phyloP scores from a whole-genome alignment of 2,797 vertebrate genomes.

The Myripristis jacobus region DNA sequence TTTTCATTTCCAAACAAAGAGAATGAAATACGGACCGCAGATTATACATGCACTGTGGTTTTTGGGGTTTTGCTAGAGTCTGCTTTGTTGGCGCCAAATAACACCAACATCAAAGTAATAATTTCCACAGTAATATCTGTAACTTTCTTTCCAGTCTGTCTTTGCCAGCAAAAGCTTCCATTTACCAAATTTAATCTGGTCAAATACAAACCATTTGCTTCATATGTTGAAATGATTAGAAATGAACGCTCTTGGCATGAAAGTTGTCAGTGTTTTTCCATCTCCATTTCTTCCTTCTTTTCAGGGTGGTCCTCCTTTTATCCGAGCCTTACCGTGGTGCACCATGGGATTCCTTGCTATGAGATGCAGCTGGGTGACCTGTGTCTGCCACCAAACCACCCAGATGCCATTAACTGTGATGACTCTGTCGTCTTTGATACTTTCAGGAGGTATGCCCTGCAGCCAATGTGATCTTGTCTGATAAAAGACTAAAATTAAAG shows the following conservation, averaged over 20 bases:
- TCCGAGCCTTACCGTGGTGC: conserved; percentile 98
- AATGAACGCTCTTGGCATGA: conserved; percentile 5
- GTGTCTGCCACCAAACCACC: conserved; percentile 98
- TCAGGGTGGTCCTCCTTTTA: conserved; percentile 99
- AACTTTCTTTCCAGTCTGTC: neutral
- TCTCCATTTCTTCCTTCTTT: conserved; percentile 36
- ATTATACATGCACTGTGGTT: neutral
- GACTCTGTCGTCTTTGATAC: conserved; percentile 99
- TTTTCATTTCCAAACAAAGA: neutral
- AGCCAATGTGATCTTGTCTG: neutral
- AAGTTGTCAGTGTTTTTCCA: conserved; percentile 14
- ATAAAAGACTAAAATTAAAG: too few species aligned
- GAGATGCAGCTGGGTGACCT: conserved; percentile 96
- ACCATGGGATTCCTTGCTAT: conserved; percentile 99
- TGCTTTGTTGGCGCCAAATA: conserved; percentile 3
- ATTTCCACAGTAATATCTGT: conserved; percentile 7
- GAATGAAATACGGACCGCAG: neutral
- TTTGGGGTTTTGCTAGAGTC: too few species aligned
- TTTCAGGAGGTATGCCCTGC: conserved; percentile 92
- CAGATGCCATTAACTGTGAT: conserved; percentile 98
- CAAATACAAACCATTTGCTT: conserved; percentile 1
- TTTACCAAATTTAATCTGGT: conserved; percentile 8
- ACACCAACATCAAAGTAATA: neutral
- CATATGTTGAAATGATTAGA: neutral
- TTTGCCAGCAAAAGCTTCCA: conserved; percentile 23